phyloP scores from a whole-genome alignment of 2,113 vertebrate genomes.

The Dascyllus trimaculatus region DNA sequence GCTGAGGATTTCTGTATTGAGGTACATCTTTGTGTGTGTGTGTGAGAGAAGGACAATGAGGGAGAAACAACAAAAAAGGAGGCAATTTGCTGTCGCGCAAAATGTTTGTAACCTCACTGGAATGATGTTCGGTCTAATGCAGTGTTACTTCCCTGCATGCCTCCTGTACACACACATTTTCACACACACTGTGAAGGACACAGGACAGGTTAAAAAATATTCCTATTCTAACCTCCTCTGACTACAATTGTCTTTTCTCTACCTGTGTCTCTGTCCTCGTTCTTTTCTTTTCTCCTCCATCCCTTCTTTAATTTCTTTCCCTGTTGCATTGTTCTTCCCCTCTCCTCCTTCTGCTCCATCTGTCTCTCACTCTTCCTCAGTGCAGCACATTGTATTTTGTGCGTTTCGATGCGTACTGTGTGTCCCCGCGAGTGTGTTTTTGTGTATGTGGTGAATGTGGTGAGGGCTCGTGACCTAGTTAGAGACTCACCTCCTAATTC shows the following conservation, averaged over 20 bases:
- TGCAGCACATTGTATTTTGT: conserved; percentile 8
- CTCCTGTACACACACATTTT: not conserved
- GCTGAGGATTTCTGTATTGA: conserved; percentile 40
- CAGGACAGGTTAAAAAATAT: conserved; percentile 3
- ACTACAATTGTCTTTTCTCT: not conserved
- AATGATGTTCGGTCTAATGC: conserved; percentile 52
- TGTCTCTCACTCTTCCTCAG: conserved; percentile 18
- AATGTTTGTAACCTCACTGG: conserved; percentile 46
- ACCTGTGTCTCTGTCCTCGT: conserved; percentile 1
- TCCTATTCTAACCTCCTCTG: not conserved
- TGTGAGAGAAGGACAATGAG: not conserved
- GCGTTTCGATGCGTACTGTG: not conserved
- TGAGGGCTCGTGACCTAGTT: conserved; percentile 68
- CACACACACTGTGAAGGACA: conserved; percentile 5
- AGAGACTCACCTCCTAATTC: conserved; percentile 71
- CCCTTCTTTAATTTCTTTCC: not conserved
- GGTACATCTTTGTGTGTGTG: conserved; percentile 2
- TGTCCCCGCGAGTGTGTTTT: not conserved
- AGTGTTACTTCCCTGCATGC: conserved; percentile 29
- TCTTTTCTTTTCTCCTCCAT: not conserved
- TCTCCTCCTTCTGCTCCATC: not conserved
- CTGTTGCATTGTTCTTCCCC: not conserved
- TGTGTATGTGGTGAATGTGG: conserved; percentile 15
- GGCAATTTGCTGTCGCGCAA: conserved; percentile 37
- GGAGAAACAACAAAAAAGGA: not conserved